These are phyloP conservation scores for Ptyas mucosa DNA, from an alignment of 2,113 vertebrate species.

Conservation along the genomic window DNA sequence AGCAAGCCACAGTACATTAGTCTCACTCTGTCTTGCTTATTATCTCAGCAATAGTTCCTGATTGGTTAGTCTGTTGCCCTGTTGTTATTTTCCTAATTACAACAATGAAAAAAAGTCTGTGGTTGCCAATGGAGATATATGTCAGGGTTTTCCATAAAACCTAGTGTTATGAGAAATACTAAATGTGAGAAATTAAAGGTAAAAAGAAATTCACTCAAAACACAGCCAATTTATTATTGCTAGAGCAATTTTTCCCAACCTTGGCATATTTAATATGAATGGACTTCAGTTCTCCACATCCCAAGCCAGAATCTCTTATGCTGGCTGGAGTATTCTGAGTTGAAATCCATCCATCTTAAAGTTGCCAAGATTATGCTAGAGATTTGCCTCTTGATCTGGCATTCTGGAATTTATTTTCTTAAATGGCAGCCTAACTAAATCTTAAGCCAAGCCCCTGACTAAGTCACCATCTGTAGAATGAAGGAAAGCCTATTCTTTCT, in stretches of 20 bases:
- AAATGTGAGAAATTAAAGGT: not conserved
- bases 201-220: not conserved
- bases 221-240: not conserved
- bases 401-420: not conserved
- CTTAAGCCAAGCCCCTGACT: not conserved
- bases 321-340: not conserved
- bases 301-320: not conserved
- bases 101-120: not conserved
- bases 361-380: not conserved
- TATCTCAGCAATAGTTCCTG: not conserved
- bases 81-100: not conserved
- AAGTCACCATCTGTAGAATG: not conserved
- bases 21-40: not conserved
- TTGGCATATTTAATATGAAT: not conserved
- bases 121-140: not conserved
- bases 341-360: not conserved
- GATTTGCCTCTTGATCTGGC: not conserved
- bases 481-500: not conserved
- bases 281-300: not conserved
- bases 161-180: not conserved
- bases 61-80: not conserved
- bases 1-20: not conserved
- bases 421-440: not conserved
- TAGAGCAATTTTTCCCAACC: not conserved
- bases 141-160: not conserved